Evolutionary conservation across 2,113 vertebrate species (phyloP), one percentile per base, ranked within the genome.

Genomic region (Laticauda laticaudata): DNA sequence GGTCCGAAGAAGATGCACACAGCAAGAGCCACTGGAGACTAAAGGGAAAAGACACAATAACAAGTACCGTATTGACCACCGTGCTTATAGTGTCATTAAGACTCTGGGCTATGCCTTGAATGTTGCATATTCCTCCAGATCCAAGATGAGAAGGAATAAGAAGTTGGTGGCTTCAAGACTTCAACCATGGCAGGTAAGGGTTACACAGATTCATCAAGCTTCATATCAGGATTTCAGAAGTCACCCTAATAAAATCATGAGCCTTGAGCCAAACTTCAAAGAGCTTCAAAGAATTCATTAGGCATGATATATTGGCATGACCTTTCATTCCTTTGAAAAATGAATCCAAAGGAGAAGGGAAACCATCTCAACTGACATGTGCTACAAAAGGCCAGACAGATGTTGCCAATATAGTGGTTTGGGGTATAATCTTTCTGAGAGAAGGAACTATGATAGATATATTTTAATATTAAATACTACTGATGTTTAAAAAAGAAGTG

Each of bases 1-100:
- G 15, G 12, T n/a, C 64, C 29, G 29, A n/a, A 69, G 29, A 69
- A 69, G 59, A 61, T 61, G 59, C 59, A 61, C 9, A 26, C 59
- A 61, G 64, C 14, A 69, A n/a, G 4, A 15, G 12, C 64, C 29
- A n/a, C 64, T 69, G 4, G 29, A 14, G 26, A 15, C 29, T 2
- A 1, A 5, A 69, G 64, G 1, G 10, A n/a, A n/a, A n/a, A 69
- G 1, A 14, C 3, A n/a, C 64, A 29, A 10, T 14, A 4, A 64
- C 1, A 5, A 34, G 0, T 18, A 18, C n/a, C 0, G 5, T 18
- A 20, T 34, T 75, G 69, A 34, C n/a, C 5, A 39, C 15, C 14
- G n/a, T 34, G 69, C 15, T 39, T 75, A 7, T 6, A 75, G 14
- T 39, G 15, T 34, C 5, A 7, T 34, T 34, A 18, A 34, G 14